phyloP scores from a whole-genome alignment of 2,888 invertebrate genomes.

The Drymonia ruficornis region DNA sequence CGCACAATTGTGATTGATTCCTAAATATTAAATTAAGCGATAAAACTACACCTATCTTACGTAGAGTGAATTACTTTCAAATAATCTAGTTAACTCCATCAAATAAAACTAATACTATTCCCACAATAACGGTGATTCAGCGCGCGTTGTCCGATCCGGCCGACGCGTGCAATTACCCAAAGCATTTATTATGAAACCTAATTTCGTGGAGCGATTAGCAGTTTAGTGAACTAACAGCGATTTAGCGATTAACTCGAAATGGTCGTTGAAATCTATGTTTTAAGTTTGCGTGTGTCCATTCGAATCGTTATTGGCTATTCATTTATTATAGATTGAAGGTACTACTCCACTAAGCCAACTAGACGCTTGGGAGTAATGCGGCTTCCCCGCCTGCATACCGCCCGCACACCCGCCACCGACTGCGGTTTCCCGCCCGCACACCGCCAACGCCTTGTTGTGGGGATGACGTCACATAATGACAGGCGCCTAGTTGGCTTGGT shows the following conservation, averaged over 20 bases:
- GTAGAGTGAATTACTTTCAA: background rate
- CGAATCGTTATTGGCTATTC: background rate
- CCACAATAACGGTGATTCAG: conserved; percentile 13
- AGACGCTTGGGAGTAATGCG: too few relatives aligned
- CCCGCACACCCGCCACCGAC: too few relatives aligned
- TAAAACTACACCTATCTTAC: background rate
- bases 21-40: background rate
- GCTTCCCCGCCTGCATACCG: too few relatives aligned
- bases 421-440: too few relatives aligned
- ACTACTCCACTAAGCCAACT: too few relatives aligned
- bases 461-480: too few relatives aligned
- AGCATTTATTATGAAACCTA: conserved; percentile 51
- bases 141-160: conserved; percentile 32
- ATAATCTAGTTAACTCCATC: background rate
- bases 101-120: conserved; percentile 16
- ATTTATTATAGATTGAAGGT: background rate
- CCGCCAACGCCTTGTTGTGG: too few relatives aligned
- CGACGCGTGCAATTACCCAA: conserved; percentile 39
- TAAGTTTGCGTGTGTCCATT: conserved; percentile 36
- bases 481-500: too few relatives aligned
- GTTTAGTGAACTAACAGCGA: conserved; percentile 49
- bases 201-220: conserved; percentile 51
- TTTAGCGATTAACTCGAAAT: conserved; percentile 48
- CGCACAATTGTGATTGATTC: background rate
- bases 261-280: conserved; percentile 37